Conservation (phyloP, 2,113 vertebrate species). For the Xerus inauris region DNA sequence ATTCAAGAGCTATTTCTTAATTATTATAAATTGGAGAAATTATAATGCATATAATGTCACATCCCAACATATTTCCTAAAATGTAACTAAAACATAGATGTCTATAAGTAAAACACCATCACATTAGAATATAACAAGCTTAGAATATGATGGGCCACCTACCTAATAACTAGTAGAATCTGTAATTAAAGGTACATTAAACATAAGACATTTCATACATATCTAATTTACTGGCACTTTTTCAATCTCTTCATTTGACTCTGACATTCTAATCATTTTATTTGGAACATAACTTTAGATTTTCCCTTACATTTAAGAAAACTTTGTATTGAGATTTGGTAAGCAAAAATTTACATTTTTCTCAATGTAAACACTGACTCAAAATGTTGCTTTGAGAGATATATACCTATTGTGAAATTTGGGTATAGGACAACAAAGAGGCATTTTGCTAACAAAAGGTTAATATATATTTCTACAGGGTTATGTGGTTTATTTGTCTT, state of each 20-base stretch:
- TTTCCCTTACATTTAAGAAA: background rate
- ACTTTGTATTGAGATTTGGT: background rate
- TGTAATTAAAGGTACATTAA: background rate
- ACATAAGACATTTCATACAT: background rate
- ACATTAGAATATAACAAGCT: background rate
- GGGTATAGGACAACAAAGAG: background rate
- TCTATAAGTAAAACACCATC: background rate
- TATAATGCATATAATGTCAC: background rate
- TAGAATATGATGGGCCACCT: background rate
- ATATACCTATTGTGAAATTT: background rate
- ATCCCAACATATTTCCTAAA: background rate
- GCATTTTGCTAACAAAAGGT: background rate
- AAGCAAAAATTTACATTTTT: background rate
- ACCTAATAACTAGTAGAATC: background rate
- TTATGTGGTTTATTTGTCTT: background rate
- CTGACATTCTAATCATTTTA: background rate
- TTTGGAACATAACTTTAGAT: background rate
- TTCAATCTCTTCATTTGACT: background rate
- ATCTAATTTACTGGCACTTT: background rate
- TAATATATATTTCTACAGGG: background rate
- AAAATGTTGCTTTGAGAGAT: background rate
- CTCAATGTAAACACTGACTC: background rate
- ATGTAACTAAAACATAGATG: background rate
- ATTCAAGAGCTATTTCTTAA: background rate
- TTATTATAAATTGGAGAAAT: background rate